A percentile compares a stretch with the other conserved stretches of the same genome.
phyloP scores from a whole-genome alignment of 1,140 invertebrate species.

The Arion vulgaris region DNA sequence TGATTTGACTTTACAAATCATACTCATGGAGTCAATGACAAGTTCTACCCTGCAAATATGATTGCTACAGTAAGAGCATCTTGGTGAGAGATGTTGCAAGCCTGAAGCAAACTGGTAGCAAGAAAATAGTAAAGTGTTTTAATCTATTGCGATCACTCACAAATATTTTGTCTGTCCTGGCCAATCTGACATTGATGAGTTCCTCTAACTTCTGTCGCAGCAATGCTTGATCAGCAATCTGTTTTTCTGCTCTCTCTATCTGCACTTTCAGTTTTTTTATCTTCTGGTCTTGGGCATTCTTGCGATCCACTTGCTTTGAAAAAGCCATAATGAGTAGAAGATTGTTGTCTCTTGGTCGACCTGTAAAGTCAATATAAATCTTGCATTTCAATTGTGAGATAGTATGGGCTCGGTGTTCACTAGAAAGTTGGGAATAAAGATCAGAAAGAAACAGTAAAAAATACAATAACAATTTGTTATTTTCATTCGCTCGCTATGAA shows the following conservation, averaged over 20 bases:
- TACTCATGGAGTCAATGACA: too few relatives aligned
- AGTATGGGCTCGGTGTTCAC: too few relatives aligned
- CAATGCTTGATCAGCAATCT: background rate
- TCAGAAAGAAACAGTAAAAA: too few relatives aligned
- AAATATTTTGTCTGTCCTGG: background rate
- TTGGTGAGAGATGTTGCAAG: too few relatives aligned
- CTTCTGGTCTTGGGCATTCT: background rate
- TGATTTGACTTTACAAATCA: too few relatives aligned
- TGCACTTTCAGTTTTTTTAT: background rate
- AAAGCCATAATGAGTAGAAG: background rate
- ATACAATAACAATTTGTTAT: too few relatives aligned
- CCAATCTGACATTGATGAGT: background rate
- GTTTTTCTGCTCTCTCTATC: background rate
- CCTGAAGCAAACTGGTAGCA: too few relatives aligned
- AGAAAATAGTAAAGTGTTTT: too few relatives aligned
- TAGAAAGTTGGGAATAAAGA: too few relatives aligned
- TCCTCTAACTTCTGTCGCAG: constrained; percentile 7
- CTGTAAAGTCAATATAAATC: background rate
- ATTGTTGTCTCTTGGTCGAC: background rate
- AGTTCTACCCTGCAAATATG: too few relatives aligned
- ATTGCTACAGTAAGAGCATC: too few relatives aligned
- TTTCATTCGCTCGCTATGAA: too few relatives aligned
- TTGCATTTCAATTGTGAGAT: background rate
- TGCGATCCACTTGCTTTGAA: background rate
- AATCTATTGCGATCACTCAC: background rate